Evolutionary conservation across 2,113 vertebrate species (phyloP).

Genomic region (Labeo catla): DNA sequence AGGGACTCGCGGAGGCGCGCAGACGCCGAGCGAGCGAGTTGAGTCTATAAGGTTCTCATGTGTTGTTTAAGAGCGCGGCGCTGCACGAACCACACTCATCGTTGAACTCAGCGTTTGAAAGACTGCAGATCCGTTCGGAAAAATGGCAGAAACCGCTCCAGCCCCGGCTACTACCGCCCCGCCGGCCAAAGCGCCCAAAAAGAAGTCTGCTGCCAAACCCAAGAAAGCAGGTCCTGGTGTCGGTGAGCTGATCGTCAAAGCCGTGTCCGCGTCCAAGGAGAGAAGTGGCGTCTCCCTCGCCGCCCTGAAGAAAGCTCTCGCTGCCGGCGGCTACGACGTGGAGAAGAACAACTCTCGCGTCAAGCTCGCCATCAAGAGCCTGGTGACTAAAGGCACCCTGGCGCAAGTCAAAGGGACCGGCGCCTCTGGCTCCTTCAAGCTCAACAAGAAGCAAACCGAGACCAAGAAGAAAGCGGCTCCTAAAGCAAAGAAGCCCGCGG

Average conservation of each 20-base stretch:
- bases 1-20: neutral
- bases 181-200: neutral
- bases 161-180: neutral
- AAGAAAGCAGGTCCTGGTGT: neutral
- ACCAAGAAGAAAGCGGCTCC: too few relatives aligned
- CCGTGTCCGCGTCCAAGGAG: conserved; percentile 22
- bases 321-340: too few relatives aligned
- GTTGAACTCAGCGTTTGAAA: too few relatives aligned
- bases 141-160: conserved; percentile 15
- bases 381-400: too few relatives aligned
- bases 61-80: neutral
- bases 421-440: too few relatives aligned
- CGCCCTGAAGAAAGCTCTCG: neutral
- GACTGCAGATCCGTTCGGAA: rapidly evolving
- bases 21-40: neutral
- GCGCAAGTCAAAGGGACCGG: too few relatives aligned
- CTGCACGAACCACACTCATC: too few relatives aligned
- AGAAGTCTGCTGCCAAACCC: neutral
- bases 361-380: too few relatives aligned
- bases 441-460: too few relatives aligned
- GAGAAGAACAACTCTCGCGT: too few relatives aligned
- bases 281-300: neutral
- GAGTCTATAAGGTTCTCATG: conserved; percentile 7
- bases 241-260: conserved; percentile 6
- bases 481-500: too few relatives aligned